Conservation (phyloP, 2,113 vertebrate species). For the Cervus canadensis region DNA sequence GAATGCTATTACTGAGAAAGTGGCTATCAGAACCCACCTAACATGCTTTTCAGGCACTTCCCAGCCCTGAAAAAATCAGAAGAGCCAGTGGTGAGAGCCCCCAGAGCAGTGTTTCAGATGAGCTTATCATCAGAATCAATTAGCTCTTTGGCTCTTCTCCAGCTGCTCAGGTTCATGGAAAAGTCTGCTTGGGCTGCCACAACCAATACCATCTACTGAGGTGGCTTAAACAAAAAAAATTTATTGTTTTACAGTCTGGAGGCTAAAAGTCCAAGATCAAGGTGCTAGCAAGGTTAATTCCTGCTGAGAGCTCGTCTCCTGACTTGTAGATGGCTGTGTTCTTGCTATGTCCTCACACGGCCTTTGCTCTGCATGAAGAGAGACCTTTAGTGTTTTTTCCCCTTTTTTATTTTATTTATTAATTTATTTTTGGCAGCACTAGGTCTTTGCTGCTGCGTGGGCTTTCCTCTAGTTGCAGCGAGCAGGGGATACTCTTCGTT, state of each 20-base stretch:
- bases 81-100: not conserved
- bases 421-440: not conserved
- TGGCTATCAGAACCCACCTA: not conserved
- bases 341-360: not conserved
- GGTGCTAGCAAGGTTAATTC: not conserved
- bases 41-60: not conserved
- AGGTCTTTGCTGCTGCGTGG: not conserved
- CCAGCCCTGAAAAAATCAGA: not conserved
- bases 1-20: conserved; percentile 1
- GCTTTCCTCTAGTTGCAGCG: not conserved
- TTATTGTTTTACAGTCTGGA: not conserved
- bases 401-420: not conserved
- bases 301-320: not conserved
- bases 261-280: not conserved
- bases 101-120: not conserved
- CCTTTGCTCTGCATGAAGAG: not conserved
- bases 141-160: conserved; percentile 13
- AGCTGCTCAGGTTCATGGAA: not conserved
- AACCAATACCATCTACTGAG: not conserved
- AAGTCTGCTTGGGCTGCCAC: not conserved
- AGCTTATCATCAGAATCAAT: conserved; percentile 1
- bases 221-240: not conserved
- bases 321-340: not conserved
- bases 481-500: not conserved
- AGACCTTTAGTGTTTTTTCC: not conserved